A percentile compares a stretch with the other conserved stretches of the same genome.
Evolutionary conservation across 1,140 invertebrate species (phyloP).

Genomic region (Panagrolaimus sp.): DNA sequence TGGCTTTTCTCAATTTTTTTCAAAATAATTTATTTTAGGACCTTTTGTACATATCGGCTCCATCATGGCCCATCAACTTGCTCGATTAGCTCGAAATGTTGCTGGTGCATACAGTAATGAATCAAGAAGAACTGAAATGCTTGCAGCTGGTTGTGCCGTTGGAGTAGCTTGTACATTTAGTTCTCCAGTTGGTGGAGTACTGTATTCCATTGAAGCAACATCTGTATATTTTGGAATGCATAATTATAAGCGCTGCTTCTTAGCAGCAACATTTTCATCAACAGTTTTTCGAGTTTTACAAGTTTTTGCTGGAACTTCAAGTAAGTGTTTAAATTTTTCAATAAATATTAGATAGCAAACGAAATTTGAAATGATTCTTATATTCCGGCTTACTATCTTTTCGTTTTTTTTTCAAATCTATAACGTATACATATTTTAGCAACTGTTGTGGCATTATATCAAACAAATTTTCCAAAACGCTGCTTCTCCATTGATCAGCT

Average conservation of each 20-base stretch:
- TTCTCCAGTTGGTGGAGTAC: conserved; percentile 67
- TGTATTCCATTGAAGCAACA: conserved; percentile 96
- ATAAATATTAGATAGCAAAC: too few species aligned
- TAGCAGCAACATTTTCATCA: conserved; percentile 87
- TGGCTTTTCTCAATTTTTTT: too few species aligned
- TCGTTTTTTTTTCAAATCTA: too few species aligned
- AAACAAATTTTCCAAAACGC: conserved; percentile 61
- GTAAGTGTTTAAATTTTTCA: too few species aligned
- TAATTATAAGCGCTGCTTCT: conserved; percentile 96
- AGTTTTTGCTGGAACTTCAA: conserved; percentile 69
- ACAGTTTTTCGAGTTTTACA: conserved; percentile 74
- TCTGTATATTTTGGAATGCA: conserved; percentile 92
- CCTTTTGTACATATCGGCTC: neutral
- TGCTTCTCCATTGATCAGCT: conserved; percentile 59
- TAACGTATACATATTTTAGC: too few species aligned
- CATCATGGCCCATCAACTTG: neutral
- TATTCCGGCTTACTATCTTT: too few species aligned
- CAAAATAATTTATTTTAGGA: too few species aligned
- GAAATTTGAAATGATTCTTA: too few species aligned
- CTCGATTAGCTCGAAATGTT: neutral
- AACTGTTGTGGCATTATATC: conserved; percentile 61
- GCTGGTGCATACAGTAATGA: conserved; percentile 3
- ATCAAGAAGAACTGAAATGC: neutral
- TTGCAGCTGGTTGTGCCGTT: conserved; percentile 15
- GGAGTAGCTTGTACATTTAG: conserved; percentile 13